phyloP scores from a whole-genome alignment of 2,888 invertebrate species.

The Tridacna gigas region DNA sequence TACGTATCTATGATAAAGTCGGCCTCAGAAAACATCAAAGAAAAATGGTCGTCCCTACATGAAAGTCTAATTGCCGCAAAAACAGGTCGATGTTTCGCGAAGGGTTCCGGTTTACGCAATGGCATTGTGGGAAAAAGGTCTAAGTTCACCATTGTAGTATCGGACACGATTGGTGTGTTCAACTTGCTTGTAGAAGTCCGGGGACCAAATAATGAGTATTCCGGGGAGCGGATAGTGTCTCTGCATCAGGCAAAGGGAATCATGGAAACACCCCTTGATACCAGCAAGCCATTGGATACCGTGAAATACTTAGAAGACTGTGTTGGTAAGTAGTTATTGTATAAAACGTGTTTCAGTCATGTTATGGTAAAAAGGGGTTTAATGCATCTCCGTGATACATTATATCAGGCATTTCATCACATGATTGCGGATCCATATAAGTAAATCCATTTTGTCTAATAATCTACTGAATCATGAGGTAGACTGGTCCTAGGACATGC shows the following conservation, averaged over 20 bases:
- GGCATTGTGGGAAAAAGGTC: slow-evolving; percentile 82
- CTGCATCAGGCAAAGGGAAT: slow-evolving; percentile 63
- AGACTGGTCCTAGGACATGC: too few relatives aligned
- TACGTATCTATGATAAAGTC: slow-evolving; percentile 81
- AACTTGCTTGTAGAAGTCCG: slow-evolving; percentile 75
- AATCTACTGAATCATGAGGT: too few relatives aligned
- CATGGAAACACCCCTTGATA: slow-evolving; percentile 39
- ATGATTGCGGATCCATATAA: too few relatives aligned
- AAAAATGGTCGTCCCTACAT: slow-evolving; percentile 52
- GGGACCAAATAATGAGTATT: slow-evolving; percentile 78
- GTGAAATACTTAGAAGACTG: slow-evolving; percentile 71
- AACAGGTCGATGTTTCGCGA: slow-evolving; percentile 72
- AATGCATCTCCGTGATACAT: too few relatives aligned
- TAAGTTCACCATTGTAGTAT: slow-evolving; percentile 79
- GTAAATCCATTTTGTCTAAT: too few relatives aligned
- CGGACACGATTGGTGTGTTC: slow-evolving; percentile 66
- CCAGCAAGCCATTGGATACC: background rate
- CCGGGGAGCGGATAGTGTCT: slow-evolving; percentile 73
- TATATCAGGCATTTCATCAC: too few relatives aligned
- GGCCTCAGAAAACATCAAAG: slow-evolving; percentile 67
- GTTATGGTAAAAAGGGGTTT: too few relatives aligned
- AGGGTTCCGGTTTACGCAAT: slow-evolving; percentile 82
- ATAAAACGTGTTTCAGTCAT: too few relatives aligned
- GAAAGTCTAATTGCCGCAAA: slow-evolving; percentile 57
- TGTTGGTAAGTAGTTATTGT: slow-evolving; percentile 33